Percentiles rank a stretch among this genome's conserved stretches.
Conservation (phyloP, 2,888 invertebrate species). For the Ramazzottius varieornatus region DNA sequence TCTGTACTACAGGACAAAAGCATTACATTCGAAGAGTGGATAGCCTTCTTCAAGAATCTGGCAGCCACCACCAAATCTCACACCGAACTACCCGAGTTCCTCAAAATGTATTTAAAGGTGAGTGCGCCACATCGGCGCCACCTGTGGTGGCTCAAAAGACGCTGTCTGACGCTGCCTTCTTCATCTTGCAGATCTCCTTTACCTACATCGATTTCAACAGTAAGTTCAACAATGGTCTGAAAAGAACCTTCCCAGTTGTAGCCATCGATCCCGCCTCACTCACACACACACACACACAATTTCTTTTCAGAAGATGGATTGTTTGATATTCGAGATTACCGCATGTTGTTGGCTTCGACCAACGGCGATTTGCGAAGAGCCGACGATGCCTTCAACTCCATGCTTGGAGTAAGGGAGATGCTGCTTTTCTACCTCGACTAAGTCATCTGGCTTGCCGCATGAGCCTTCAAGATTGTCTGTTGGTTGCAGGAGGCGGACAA, state of each 20-base stretch:
- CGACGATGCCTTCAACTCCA: neutral
- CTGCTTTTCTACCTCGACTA: too few relatives aligned
- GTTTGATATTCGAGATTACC: neutral
- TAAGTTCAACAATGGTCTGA: conserved; percentile 3
- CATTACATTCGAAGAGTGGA: conserved; percentile 16
- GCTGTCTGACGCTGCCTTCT: too few relatives aligned
- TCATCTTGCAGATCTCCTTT: conserved; percentile 6
- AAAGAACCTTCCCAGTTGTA: neutral
- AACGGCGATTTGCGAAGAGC: neutral
- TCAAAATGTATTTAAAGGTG: conserved; percentile 9
- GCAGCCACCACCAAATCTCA: conserved; percentile 12
- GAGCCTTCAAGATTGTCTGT: too few relatives aligned
- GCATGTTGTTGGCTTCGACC: neutral
- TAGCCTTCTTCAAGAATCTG: conserved; percentile 14
- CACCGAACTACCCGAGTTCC: conserved; percentile 9
- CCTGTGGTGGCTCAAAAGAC: too few relatives aligned
- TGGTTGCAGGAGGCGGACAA: neutral
- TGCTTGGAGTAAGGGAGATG: neutral
- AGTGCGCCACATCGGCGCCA: conserved; percentile 4
- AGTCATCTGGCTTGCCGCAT: too few relatives aligned
- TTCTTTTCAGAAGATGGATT: neutral
- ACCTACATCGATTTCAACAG: conserved; percentile 4
- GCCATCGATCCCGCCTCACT: too few relatives aligned
- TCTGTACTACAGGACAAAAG: conserved; percentile 11
- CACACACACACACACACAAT: too few relatives aligned